Evolutionary conservation across 2,113 vertebrate genomes (phyloP), one percentile per base, ranked within the genome.

Genomic region (Loxodonta africana): DNA sequence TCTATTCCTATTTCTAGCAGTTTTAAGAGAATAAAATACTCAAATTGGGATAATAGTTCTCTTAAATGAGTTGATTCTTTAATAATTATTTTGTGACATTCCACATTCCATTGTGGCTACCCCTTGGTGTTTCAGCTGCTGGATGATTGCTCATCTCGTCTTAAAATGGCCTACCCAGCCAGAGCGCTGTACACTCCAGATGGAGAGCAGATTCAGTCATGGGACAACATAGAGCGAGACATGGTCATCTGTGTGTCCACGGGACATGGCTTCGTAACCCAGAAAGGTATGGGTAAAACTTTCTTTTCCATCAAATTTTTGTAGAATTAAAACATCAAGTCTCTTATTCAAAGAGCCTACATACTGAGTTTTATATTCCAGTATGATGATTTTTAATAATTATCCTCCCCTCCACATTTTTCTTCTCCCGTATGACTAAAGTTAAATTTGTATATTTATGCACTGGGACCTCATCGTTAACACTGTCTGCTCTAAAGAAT

Each of bases 161-260:
- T 98, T 71, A 96, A 97, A 6, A 92, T 98, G 98, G 46, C 88
- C 5, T 93, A 94, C 10, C 94, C 97, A 51, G 97, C 98, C 62
- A 78, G 85, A 48, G 30, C 51, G 62, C 83, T 98, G 10, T 96
- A 95, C 10, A 91, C 91, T 3, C 25, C 82, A 8, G 67, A 51
- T 2, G 53, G 98, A 53, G 91, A 97, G 12, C 88, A 25, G 11
- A 37, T 94, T 48, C 44, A 96, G 30, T 89, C 97, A 0, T 97
- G 96, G 98, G 97, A 97, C 1, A 91, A 98, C 71, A 57, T 91
- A 74, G 97, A 98, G 33, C 83, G 95, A 30, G 78, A 97, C 86
- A 84, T 78, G 96, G 77, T 74, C 83, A 74, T 98, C 33, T 97
- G 98, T 62, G 97, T 97, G 95, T 98, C 98, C 62, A 44, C 89